phyloP scores from a whole-genome alignment of 2,888 invertebrate species.

The Tachystola acroxantha region DNA sequence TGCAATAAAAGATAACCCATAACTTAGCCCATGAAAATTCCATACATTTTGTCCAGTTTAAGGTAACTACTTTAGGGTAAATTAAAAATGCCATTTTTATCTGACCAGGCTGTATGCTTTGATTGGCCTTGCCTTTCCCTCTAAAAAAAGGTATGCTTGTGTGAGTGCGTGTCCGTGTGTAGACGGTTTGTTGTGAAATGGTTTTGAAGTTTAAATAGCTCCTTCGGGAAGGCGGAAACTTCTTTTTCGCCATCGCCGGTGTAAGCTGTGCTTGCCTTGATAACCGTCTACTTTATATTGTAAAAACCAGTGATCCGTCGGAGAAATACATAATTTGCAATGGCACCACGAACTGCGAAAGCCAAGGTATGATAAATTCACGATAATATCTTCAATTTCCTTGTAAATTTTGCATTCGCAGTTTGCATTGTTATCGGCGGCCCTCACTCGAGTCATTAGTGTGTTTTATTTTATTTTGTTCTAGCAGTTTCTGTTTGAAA shows the following conservation, averaged over 20 bases:
- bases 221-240: slow-evolving; percentile 57
- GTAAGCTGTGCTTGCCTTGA: slow-evolving; percentile 26
- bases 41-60: too few species aligned
- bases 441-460: slow-evolving; percentile 20
- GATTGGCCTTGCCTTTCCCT: too few species aligned
- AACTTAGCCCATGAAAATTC: too few species aligned
- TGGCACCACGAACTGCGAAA: slow-evolving; percentile 64
- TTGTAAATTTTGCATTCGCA: slow-evolving; percentile 17
- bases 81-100: too few species aligned
- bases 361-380: slow-evolving; percentile 49
- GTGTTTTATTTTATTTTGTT: slow-evolving; percentile 17
- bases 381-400: slow-evolving; percentile 13
- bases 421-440: slow-evolving; percentile 46
- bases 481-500: slow-evolving; percentile 4
- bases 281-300: slow-evolving; percentile 20
- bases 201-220: too few species aligned
- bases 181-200: too few species aligned
- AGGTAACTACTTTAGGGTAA: too few species aligned
- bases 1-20: too few species aligned
- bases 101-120: too few species aligned
- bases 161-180: too few species aligned
- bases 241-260: slow-evolving; percentile 35
- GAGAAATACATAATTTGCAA: slow-evolving; percentile 30
- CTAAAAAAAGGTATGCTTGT: too few species aligned
- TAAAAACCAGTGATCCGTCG: slow-evolving; percentile 21